Evolutionary conservation across 2,797 vertebrate species (phyloP), one percentile per base, ranked within the genome.

Genomic region (Aulostomus chinensis): DNA sequence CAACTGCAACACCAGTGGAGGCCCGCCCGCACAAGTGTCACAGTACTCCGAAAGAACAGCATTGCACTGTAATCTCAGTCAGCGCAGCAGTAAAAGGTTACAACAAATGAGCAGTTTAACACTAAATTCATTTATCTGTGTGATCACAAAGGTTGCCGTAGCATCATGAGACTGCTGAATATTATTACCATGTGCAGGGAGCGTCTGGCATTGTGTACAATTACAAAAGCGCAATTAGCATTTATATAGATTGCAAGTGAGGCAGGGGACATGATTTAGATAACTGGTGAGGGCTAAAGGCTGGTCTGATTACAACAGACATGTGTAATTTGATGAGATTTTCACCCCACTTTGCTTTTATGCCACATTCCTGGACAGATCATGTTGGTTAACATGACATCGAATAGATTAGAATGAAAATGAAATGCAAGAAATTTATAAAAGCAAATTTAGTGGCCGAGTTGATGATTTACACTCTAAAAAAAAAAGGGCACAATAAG

Each of bases 181-280:
- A 71, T 73, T 53, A 65, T 80, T 69, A 72, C 24, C 59, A 68
- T 56, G 68, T 65, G 39, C 67, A 20, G 32, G 3, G 18, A 40
- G 64, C 10, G 5, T 32, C 42, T 54, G 39, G 34, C 48, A 55
- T 72, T 78, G 66, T 80, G 62, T 58, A 68, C 55, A 60, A 56
- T 81, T 72, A 82, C 81, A 85, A 85, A 83, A 62, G 61, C 76
- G 25, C 62, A 80, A 88, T 88, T 88, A 86, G 68, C 83, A 84
- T 89, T 81, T 80, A 81, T 72, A 86, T 75, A 64, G 73, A 42
- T 37, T 77, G 31, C 43, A 42, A 18, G 34, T 70, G 52, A 45
- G 29, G 46, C 29, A 18, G 43, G 12, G 20, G 10, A 48, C 55
- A 31, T 48, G 55, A 74, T 54, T 61, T 50, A 33, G 73, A 78